These are phyloP conservation scores for Scytalopus superciliaris DNA, from an alignment of 2,113 vertebrate species.

Conservation along the genomic window DNA sequence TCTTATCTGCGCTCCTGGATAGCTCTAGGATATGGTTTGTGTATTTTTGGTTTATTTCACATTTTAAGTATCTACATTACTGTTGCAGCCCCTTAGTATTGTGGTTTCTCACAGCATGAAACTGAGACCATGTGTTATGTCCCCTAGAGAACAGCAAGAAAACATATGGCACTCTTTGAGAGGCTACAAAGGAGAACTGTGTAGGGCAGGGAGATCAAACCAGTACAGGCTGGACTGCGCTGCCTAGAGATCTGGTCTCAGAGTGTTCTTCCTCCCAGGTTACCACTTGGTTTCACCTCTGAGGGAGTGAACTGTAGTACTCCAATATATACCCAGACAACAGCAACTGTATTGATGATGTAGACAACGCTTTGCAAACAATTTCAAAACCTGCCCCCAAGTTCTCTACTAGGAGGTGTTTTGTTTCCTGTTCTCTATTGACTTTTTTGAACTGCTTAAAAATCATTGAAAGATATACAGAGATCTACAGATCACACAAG, in stretches of 20 bases:
- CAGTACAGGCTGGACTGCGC: not conserved
- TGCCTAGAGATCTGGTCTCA: not conserved
- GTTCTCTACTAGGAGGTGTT: not conserved
- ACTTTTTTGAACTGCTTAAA: not conserved
- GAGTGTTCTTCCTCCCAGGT: not conserved
- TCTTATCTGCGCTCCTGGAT: fast-evolving
- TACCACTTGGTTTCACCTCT: not conserved
- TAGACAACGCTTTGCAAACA: fast-evolving
- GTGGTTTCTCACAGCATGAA: not conserved
- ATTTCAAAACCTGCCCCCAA: fast-evolving
- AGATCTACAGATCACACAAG: not conserved
- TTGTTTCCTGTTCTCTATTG: not conserved
- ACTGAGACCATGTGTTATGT: not conserved
- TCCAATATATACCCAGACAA: not conserved
- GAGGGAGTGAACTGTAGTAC: not conserved
- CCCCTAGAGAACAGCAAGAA: not conserved
- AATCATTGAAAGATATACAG: not conserved
- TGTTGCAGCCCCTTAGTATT: fast-evolving
- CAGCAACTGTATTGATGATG: not conserved
- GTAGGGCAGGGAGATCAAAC: not conserved
- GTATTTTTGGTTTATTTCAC: not conserved
- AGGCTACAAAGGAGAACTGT: not conserved
- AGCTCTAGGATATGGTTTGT: not conserved
- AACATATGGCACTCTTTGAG: not conserved
- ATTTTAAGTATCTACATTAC: not conserved